Evolutionary conservation across 2,888 invertebrate genomes (phyloP), one percentile per base, ranked within the genome.

Genomic region (Lycaena phlaeas): DNA sequence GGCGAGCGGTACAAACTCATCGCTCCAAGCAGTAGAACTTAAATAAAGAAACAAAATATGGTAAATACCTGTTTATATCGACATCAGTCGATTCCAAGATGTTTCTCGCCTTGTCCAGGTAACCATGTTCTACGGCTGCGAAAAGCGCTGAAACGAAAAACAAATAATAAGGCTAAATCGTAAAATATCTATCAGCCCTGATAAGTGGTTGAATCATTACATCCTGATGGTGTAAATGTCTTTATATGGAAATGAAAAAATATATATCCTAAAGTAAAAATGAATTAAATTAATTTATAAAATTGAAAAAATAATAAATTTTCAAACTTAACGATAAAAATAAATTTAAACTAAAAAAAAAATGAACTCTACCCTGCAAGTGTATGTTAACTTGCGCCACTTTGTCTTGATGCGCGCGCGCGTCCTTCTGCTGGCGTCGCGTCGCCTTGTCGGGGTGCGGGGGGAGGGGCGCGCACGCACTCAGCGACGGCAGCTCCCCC

Each of bases 101-200:
- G 40, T 94, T 93, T 56, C 93, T 89, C 5, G 96, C 95, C 67
- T 95, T 94, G 61, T 97, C 97, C 60, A 96, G 78, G 71, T 98
- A 96, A 39, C 96, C 96, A 77, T 97, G 95, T 79, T 98, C 98
- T 26, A 98, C 95, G 4, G 97, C 97, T 26, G 95, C 93, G 68
- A 98, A 96, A 36, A 97, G 87, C 40, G 95, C 97, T 97, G 89
- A 72, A 82, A 79, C 64, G 55, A 59, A n/a, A n/a, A n/a, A n/a
- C n/a, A n/a, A n/a, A n/a, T n/a, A n/a, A n/a, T n/a, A n/a, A n/a
- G n/a, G n/a, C n/a, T n/a, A n/a, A n/a, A n/a, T n/a, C n/a, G n/a
- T n/a, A n/a, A n/a, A n/a, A n/a, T n/a, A n/a, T n/a, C n/a, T n/a
- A n/a, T n/a, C n/a, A n/a, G n/a, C n/a, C n/a, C n/a, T n/a, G n/a